These are phyloP conservation scores for Trachelus stipa DNA, from an alignment of 2,888 invertebrate species.

Conservation along the genomic window DNA sequence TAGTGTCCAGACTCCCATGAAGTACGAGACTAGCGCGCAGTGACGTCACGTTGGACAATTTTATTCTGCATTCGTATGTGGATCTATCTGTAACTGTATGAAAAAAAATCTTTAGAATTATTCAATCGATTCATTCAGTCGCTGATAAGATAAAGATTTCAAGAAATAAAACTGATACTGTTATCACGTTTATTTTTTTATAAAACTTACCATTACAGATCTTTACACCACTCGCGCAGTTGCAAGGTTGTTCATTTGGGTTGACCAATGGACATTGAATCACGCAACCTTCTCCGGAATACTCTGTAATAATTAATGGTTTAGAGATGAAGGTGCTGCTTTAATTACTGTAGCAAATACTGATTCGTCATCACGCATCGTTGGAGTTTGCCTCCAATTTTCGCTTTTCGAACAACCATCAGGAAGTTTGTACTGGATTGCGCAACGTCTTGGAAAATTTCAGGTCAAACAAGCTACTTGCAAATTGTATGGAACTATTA, in stretches of 20 bases:
- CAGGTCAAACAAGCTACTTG: background rate
- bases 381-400: background rate
- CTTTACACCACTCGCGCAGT: slow-evolving; percentile 62
- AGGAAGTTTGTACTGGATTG: background rate
- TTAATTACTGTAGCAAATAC: background rate
- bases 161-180: background rate
- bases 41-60: slow-evolving; percentile 62
- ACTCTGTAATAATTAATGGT: slow-evolving; percentile 57
- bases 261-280: slow-evolving; percentile 67
- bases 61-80: slow-evolving; percentile 71
- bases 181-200: slow-evolving; percentile 1
- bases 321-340: background rate
- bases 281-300: slow-evolving; percentile 64
- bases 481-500: background rate
- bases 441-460: background rate
- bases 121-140: background rate
- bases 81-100: slow-evolving; percentile 69
- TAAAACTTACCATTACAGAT: slow-evolving; percentile 64
- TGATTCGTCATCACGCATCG: background rate
- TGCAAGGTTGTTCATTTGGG: slow-evolving; percentile 64
- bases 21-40: slow-evolving; percentile 46
- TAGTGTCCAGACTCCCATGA: slow-evolving; percentile 54
- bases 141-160: background rate
- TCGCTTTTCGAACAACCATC: background rate
- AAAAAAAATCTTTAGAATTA: slow-evolving; percentile 15